A percentile compares a stretch with the other conserved stretches of the same genome.
phyloP scores from a whole-genome alignment of 2,888 invertebrate species.

The Philereme vetulata region DNA sequence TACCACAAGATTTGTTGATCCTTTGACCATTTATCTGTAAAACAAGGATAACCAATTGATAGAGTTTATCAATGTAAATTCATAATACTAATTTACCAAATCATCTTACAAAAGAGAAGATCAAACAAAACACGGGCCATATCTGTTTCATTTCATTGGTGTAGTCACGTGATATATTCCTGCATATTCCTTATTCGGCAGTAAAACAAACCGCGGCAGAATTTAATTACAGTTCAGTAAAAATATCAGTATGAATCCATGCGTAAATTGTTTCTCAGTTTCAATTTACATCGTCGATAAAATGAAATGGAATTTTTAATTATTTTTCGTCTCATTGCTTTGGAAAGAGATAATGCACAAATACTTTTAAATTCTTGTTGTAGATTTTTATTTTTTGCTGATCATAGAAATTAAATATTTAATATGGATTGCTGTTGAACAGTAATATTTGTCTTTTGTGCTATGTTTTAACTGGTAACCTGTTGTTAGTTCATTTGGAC shows the following conservation, averaged over 20 bases:
- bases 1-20: conserved; percentile 61
- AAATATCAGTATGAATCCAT: conserved; percentile 47
- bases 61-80: neutral
- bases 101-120: conserved; percentile 56
- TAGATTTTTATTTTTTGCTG: no score
- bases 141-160: conserved; percentile 66
- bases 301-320: conserved; percentile 20
- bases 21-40: conserved; percentile 51
- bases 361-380: neutral
- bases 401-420: neutral
- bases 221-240: conserved; percentile 58
- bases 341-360: conserved; percentile 10
- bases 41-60: conserved; percentile 4
- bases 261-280: conserved; percentile 43
- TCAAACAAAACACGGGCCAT: conserved; percentile 53
- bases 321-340: conserved; percentile 9
- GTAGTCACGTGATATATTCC: conserved; percentile 49
- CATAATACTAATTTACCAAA: neutral
- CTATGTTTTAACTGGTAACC: neutral
- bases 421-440: neutral
- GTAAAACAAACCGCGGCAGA: conserved; percentile 22
- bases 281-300: conserved; percentile 22
- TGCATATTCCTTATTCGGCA: conserved; percentile 12
- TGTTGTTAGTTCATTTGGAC: neutral
- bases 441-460: neutral